phyloP scores from a whole-genome alignment of 1,140 invertebrate species.

The Thaumetopoea pityocampa region DNA sequence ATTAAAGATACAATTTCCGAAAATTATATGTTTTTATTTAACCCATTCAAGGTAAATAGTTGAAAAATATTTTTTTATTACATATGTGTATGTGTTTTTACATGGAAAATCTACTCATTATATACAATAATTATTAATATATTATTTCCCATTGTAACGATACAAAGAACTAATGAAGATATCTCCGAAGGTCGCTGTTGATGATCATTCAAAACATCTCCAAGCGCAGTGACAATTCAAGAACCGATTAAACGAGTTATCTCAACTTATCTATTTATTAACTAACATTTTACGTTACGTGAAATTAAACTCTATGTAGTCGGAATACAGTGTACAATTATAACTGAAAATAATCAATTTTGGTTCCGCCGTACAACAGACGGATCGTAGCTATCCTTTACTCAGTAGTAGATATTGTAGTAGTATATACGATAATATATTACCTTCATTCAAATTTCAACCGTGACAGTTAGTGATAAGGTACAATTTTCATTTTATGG shows the following conservation, averaged over 20 bases:
- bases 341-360: slow-evolving; percentile 11
- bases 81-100: slow-evolving; percentile 4
- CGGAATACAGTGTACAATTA: slow-evolving; percentile 11
- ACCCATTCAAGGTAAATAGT: slow-evolving; percentile 25
- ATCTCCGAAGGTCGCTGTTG: too few relatives aligned
- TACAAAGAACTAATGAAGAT: neutral
- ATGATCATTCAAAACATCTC: too few relatives aligned
- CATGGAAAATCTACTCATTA: slow-evolving; percentile 24
- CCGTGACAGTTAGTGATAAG: too few relatives aligned
- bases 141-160: slow-evolving; percentile 7
- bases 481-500: too few relatives aligned
- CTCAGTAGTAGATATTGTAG: too few relatives aligned
- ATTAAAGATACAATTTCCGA: slow-evolving; percentile 35
- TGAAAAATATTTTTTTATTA: slow-evolving; percentile 35
- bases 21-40: slow-evolving; percentile 21
- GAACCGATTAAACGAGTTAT: too few relatives aligned
- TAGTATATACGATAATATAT: too few relatives aligned
- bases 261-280: too few relatives aligned
- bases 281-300: slow-evolving; percentile 10
- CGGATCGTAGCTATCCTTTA: too few relatives aligned
- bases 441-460: too few relatives aligned
- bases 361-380: slow-evolving; percentile 11
- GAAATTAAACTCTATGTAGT: slow-evolving; percentile 4
- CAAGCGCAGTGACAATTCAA: too few relatives aligned
- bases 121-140: slow-evolving; percentile 18